Evolutionary conservation across 2,797 vertebrate genomes (phyloP).

Genomic region (Cyprinodon diabolis): DNA sequence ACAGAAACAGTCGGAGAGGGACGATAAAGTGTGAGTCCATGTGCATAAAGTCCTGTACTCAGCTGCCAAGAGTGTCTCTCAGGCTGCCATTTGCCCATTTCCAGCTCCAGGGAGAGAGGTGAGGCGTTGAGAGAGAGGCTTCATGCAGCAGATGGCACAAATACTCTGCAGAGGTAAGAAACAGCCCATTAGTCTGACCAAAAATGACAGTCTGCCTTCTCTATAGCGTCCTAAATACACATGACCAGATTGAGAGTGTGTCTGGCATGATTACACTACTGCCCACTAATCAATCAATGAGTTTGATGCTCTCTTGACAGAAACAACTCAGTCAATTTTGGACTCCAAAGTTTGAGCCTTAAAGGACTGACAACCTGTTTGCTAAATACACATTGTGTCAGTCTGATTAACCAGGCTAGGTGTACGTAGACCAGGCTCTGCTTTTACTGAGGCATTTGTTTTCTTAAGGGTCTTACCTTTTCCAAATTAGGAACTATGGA

Average conservation of each 20-base stretch:
- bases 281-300: constrained; percentile 40
- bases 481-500: too few species aligned
- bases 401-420: too few species aligned
- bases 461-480: too few species aligned
- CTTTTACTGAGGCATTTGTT: too few species aligned
- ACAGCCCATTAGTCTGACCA: constrained; percentile 74
- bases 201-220: constrained; percentile 74
- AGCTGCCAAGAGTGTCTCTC: constrained; percentile 67
- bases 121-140: constrained; percentile 52
- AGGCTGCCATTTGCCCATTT: constrained; percentile 65
- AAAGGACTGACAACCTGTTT: too few species aligned
- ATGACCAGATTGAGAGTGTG: constrained; percentile 64
- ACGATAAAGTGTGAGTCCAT: constrained; percentile 34
- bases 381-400: too few species aligned
- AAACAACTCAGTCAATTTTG: constrained; percentile 2
- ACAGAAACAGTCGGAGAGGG: constrained; percentile 7
- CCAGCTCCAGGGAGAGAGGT: constrained; percentile 59
- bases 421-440: too few species aligned
- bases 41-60: constrained; percentile 54
- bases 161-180: constrained; percentile 78
- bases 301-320: constrained; percentile 25
- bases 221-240: constrained; percentile 73
- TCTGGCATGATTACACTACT: constrained; percentile 31
- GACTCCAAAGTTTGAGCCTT: too few species aligned
- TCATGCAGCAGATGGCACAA: constrained; percentile 81